Base-by-base conservation (phyloP, 2,888 invertebrate genomes). In the Zonitis immaculata region DNA sequence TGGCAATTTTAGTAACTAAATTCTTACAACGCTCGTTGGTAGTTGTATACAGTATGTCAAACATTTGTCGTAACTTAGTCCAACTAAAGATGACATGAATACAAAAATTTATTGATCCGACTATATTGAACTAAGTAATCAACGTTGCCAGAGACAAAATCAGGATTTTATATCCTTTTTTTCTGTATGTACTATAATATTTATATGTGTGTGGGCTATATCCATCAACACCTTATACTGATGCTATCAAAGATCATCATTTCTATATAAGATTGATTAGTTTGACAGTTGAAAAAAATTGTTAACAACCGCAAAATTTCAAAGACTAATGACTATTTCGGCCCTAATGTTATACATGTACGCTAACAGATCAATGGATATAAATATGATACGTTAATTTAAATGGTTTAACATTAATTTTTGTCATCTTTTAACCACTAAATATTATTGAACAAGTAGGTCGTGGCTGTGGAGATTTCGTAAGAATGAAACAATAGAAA, bases 211-310 rank as follows among this genome's bases (percentile, higher is more conserved):
- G 54, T 54, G 54, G 54, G 54, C 50, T 26, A 51, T 25, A 44
- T 51, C 42, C 20, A 51, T 54, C 54, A 51, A 51, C 54, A 54
- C 47, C 53, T 49, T n/a, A n/a, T n/a, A n/a, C n/a, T n/a, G n/a
- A n/a, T n/a, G 45, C 52, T 7, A 8, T 8, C 27, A 7, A 3
- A 11, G 28, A 43, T 16, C 46, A 30, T 16, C 47, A 47, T 54
- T 54, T 54, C 54, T 44, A 49, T 54, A 50, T 54, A 11, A 35
- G 45, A 52, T 52, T 52, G 52, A 52, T 52, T 52, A 48, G 44
- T 49, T 28, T 53, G 53, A 53, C 53, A 53, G 42, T 49, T n/a
- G n/a, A n/a, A n/a, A 32, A 53, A 53, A 53, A 53, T 49, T 53
- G 53, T 49, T 49, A 42, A 49, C 53, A 44, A 48, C 52, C 20